Conservation (phyloP, 1,140 invertebrate species). For the Cotesia chilonis region DNA sequence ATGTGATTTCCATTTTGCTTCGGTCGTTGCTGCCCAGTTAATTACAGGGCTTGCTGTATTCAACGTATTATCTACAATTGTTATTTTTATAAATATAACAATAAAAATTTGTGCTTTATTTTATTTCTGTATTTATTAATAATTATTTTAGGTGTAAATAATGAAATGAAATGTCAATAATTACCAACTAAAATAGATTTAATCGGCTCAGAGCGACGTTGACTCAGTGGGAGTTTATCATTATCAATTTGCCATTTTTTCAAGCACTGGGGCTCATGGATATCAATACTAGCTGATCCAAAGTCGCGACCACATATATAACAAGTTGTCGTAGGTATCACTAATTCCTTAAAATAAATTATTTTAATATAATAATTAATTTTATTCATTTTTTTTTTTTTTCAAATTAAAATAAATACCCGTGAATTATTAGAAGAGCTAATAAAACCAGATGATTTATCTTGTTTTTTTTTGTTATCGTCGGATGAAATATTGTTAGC, state of each 20-base stretch:
- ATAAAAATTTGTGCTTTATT: too few species aligned
- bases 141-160: constrained; percentile 1
- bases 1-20: constrained; percentile 70
- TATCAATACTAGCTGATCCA: constrained; percentile 74
- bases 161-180: constrained; percentile 34
- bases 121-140: too few species aligned
- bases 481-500: constrained; percentile 72
- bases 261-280: constrained; percentile 82
- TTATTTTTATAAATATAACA: not conserved
- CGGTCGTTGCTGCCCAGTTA: constrained; percentile 66
- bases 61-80: constrained; percentile 41
- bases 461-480: too few species aligned
- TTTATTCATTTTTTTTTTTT: not conserved
- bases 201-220: constrained; percentile 69
- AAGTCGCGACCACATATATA: constrained; percentile 81
- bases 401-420: too few species aligned
- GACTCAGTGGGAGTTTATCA: constrained; percentile 69
- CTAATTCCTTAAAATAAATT: constrained; percentile 38
- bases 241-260: constrained; percentile 80
- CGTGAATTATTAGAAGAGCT: too few species aligned
- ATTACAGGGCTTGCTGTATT: constrained; percentile 61
- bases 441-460: too few species aligned
- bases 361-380: constrained; percentile 8
- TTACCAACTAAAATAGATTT: constrained; percentile 70
- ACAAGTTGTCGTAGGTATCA: constrained; percentile 66